Evolutionary conservation across 2,113 vertebrate species (phyloP).

Genomic region (Callorhinus ursinus): DNA sequence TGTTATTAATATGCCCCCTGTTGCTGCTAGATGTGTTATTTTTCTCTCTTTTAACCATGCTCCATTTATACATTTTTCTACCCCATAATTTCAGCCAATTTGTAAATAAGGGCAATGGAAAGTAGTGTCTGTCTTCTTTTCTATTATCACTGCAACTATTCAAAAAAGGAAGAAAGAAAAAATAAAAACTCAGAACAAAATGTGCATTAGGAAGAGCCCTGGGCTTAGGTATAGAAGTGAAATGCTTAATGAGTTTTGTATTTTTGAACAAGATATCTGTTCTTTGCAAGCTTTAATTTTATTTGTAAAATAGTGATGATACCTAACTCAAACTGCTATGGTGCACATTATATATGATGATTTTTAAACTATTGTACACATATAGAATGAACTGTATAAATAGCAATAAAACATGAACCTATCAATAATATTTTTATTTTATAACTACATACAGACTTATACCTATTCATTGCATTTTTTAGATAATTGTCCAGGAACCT

Average conservation of each 20-base stretch:
- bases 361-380: not conserved
- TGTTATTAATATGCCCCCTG: not conserved
- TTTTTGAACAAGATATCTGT: not conserved
- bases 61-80: not conserved
- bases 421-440: not conserved
- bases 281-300: not conserved
- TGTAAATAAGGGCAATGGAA: not conserved
- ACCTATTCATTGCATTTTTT: not conserved
- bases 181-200: not conserved
- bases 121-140: not conserved
- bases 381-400: not conserved
- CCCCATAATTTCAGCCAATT: not conserved
- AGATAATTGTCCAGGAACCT: not conserved
- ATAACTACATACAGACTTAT: not conserved
- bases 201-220: not conserved
- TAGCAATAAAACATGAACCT: not conserved
- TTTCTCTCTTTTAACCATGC: not conserved
- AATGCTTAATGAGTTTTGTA: not conserved
- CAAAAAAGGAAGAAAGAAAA: not conserved
- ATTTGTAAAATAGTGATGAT: not conserved
- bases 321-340: not conserved
- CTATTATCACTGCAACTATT: not conserved
- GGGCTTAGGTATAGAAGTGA: not conserved
- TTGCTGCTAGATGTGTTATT: not conserved
- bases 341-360: not conserved